Evolutionary conservation across 2,797 vertebrate genomes (phyloP).

Genomic region (Chrysocyon brachyurus): DNA sequence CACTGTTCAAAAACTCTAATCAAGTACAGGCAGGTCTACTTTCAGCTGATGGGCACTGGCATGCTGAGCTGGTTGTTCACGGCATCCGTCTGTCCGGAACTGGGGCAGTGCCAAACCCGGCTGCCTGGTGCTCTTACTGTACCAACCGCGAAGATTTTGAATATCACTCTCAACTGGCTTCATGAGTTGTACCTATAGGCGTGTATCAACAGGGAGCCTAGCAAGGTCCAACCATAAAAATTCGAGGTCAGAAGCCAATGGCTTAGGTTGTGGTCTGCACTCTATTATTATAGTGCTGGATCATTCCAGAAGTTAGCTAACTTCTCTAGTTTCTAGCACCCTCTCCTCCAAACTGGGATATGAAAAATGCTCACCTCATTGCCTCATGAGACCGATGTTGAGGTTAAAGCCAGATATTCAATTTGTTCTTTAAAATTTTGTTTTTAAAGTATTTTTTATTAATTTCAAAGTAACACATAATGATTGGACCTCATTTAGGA

Average conservation of each 20-base stretch:
- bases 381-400: not conserved
- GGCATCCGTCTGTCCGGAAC: not conserved
- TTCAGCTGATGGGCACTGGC: not conserved
- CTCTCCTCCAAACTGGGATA: not conserved
- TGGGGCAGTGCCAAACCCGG: not conserved
- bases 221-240: not conserved
- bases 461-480: conserved; percentile 30
- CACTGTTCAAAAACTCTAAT: not conserved
- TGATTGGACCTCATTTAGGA: not conserved
- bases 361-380: not conserved
- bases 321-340: not conserved
- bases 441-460: not conserved
- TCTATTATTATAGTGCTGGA: not conserved
- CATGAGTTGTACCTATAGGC: not conserved
- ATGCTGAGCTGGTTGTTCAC: fast-evolving
- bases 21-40: fast-evolving
- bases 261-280: not conserved
- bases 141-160: not conserved
- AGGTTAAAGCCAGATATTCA: not conserved
- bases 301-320: not conserved
- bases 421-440: not conserved
- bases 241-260: not conserved
- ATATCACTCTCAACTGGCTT: not conserved
- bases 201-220: fast-evolving
- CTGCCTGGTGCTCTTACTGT: not conserved